phyloP scores from a whole-genome alignment of 37 sponge, comb jelly and placozoan species.

The Beroe forskalii region DNA sequence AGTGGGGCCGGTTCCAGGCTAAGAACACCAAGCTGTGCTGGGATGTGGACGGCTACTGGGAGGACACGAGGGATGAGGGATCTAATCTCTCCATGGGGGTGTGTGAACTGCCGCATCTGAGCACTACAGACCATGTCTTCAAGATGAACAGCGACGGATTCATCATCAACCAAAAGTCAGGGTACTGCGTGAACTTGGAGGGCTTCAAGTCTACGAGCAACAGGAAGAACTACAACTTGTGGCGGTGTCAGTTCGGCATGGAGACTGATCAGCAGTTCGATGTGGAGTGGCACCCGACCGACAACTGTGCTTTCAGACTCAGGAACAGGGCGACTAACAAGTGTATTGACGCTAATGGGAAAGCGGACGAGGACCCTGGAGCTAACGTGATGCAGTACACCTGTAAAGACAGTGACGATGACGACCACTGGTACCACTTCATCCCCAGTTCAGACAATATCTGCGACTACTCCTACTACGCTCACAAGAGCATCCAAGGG shows the following conservation, averaged over 20 bases:
- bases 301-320: conserved; percentile 56
- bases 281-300: not conserved
- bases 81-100: not conserved
- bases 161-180: not conserved
- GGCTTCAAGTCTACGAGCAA: not conserved
- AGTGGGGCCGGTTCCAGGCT: conserved; percentile 45
- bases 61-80: not conserved
- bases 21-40: not conserved
- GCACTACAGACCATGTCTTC: conserved; percentile 15
- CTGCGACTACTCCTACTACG: conserved; percentile 2
- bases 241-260: conserved; percentile 25
- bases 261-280: conserved; percentile 20
- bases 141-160: conserved; percentile 36
- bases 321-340: conserved; percentile 23
- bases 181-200: not conserved
- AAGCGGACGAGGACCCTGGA: not conserved
- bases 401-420: not conserved
- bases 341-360: conserved; percentile 20
- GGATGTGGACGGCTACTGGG: not conserved
- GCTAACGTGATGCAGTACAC: conserved; percentile 2
- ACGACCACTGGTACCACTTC: conserved; percentile 62
- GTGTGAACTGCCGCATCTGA: not conserved
- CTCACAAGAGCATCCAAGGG: not conserved
- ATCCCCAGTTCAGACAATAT: conserved; percentile 22
- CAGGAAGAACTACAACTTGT: conserved; percentile 19